Evolutionary conservation across 2,113 vertebrate species (phyloP).

Genomic region (Hepsetus odoe): DNA sequence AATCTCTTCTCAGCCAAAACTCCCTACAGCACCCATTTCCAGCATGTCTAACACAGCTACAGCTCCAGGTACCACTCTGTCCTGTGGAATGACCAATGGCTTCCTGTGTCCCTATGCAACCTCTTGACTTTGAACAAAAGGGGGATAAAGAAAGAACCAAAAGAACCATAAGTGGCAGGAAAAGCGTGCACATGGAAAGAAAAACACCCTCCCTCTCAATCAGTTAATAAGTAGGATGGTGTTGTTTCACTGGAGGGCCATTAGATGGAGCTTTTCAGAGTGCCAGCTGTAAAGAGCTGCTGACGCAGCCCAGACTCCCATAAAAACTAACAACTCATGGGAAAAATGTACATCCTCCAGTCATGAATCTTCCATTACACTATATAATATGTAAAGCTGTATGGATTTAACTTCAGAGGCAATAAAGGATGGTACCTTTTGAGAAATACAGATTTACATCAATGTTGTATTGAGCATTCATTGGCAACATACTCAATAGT

Average conservation of each 20-base stretch:
- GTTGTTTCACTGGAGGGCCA: conserved; percentile 34
- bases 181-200: conserved; percentile 47
- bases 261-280: conserved; percentile 50
- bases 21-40: conserved; percentile 9
- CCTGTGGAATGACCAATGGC: conserved; percentile 52
- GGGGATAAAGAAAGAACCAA: conserved; percentile 14
- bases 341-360: conserved; percentile 16
- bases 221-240: conserved; percentile 15
- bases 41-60: conserved; percentile 25
- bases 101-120: conserved; percentile 43
- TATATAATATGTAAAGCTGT: background rate
- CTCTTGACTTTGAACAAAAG: background rate
- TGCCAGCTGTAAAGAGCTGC: background rate
- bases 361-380: background rate
- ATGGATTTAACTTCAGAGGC: conserved; percentile 13
- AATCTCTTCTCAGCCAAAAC: conserved; percentile 71
- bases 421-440: conserved; percentile 10
- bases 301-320: background rate
- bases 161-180: conserved; percentile 30
- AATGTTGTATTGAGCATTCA: conserved; percentile 26
- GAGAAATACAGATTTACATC: conserved; percentile 44
- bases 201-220: conserved; percentile 7
- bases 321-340: conserved; percentile 14
- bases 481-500: conserved; percentile 32
- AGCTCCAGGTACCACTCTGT: conserved; percentile 33